Conservation (phyloP, 2,797 vertebrate species). For the Channa striata region DNA sequence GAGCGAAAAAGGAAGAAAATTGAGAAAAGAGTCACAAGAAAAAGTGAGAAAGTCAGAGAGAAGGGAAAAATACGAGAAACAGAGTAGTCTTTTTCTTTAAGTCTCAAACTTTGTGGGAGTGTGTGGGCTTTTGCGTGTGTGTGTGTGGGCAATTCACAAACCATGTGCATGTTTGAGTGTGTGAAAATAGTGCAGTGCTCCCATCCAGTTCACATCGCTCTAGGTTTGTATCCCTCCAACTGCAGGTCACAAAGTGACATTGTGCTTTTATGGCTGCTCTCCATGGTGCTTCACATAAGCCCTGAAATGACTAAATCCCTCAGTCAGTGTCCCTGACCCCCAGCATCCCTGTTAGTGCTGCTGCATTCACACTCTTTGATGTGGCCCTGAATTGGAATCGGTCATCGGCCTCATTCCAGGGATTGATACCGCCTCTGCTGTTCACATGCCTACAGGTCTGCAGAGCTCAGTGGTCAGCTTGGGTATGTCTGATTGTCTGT, state of each 20-base stretch:
- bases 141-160: slow-evolving; percentile 31
- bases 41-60: slow-evolving; percentile 10
- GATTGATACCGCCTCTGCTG: slow-evolving; percentile 78
- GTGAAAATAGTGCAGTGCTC: slow-evolving; percentile 65
- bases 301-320: slow-evolving; percentile 85
- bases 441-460: slow-evolving; percentile 77
- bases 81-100: slow-evolving; percentile 21
- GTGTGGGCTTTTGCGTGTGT: slow-evolving; percentile 24
- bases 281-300: slow-evolving; percentile 82
- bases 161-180: slow-evolving; percentile 61
- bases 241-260: slow-evolving; percentile 83
- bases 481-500: slow-evolving; percentile 61
- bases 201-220: slow-evolving; percentile 66
- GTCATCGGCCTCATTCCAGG: slow-evolving; percentile 80
- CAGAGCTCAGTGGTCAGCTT: slow-evolving; percentile 50
- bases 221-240: slow-evolving; percentile 69
- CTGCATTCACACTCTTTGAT: slow-evolving; percentile 85
- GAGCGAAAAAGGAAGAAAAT: slow-evolving; percentile 7
- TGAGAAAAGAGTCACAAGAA: neutral
- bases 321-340: slow-evolving; percentile 82
- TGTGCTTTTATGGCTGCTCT: slow-evolving; percentile 83
- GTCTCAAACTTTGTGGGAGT: slow-evolving; percentile 35
- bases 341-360: slow-evolving; percentile 81
- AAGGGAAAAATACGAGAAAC: slow-evolving; percentile 9
- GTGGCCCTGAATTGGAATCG: slow-evolving; percentile 79